Base-by-base conservation (phyloP, 2,888 invertebrate species). In the Ecliptopera silaceata region DNA sequence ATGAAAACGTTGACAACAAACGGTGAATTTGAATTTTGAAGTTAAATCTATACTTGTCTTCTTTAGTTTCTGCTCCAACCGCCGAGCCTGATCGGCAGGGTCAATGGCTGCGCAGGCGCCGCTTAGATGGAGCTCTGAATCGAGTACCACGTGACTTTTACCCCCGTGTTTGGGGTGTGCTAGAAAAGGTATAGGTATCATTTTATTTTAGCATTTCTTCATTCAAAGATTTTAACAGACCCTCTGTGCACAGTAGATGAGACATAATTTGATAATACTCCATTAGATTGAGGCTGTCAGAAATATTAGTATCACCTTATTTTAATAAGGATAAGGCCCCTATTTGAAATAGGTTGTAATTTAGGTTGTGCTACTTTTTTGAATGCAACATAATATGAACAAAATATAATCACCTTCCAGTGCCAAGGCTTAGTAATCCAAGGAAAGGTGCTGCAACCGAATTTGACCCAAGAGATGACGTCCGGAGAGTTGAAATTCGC, bases 391-490 rank as follows among this genome's bases (percentile, higher is more conserved):
- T 10, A 31, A 31, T 31, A 8, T 31, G 5, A 31, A 31, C 2
- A 34, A 13, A 13, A 13, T 34, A 18, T 20, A 6, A 20, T n/a
- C 18, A 11, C 36, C 15, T 48, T 84, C 11, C 71, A 90, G 96
- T 98, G 98, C 75, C 97, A 98, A 92, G 99, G 98, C 1, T 89
- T 99, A 50, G 95, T 96, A 6, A 98, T 99, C 63, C 98, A 98
- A 82, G 97, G 97, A 1, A 95, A 97, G 80, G 93, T 97, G 20
- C 88, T 99, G 17, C 97, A 96, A 51, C 97, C 98, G 75, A 97
- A 96, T 84, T 91, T 99, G 48, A 99, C 99, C 0, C 97, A 98
- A 90, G 99, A 99, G 94, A 99, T 99, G 99, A 99, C 99, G 0
- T 94, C 98, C 0, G 98, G 98, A 38, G 99, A 99, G 88, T 88